Evolutionary conservation across 2,888 invertebrate genomes (phyloP).

Genomic region (Platypus cylindrus): DNA sequence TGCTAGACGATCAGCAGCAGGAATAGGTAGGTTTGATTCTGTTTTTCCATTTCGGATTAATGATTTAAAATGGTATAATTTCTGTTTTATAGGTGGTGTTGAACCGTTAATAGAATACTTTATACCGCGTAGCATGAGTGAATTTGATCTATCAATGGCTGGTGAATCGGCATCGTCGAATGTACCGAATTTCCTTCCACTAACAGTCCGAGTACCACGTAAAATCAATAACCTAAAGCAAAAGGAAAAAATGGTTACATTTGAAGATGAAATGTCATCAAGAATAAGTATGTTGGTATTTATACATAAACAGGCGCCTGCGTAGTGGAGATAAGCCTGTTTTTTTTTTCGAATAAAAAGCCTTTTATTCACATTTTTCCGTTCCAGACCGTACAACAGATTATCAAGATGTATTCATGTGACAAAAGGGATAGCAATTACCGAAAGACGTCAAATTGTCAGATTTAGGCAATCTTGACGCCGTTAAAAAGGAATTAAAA

Average conservation of each 20-base stretch:
- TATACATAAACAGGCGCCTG: too few relatives aligned
- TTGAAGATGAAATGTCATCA: slow-evolving; percentile 54
- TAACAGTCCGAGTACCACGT: slow-evolving; percentile 30
- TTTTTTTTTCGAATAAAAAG: too few relatives aligned
- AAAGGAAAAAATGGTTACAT: slow-evolving; percentile 68
- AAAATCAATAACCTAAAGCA: slow-evolving; percentile 34
- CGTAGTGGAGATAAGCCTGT: too few relatives aligned
- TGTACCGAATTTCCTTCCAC: slow-evolving; percentile 29
- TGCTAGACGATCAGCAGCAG: slow-evolving; percentile 44
- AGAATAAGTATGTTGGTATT: slow-evolving; percentile 12
- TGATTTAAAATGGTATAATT: background rate
- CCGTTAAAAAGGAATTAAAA: slow-evolving; percentile 29
- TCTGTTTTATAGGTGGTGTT: slow-evolving; percentile 28
- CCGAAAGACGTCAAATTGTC: slow-evolving; percentile 18
- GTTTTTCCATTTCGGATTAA: background rate
- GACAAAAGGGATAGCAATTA: slow-evolving; percentile 42
- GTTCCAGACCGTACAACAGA: slow-evolving; percentile 20
- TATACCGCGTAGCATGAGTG: slow-evolving; percentile 72
- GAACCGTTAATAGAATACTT: slow-evolving; percentile 67
- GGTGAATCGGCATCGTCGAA: slow-evolving; percentile 39
- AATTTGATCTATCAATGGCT: slow-evolving; percentile 60
- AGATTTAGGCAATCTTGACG: slow-evolving; percentile 24
- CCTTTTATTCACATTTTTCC: slow-evolving; percentile 1
- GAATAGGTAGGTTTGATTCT: slow-evolving; percentile 19
- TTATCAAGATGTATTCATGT: slow-evolving; percentile 69